Base-by-base conservation (phyloP, 2,888 invertebrate genomes). In the Rotaria magnacalcarata region DNA sequence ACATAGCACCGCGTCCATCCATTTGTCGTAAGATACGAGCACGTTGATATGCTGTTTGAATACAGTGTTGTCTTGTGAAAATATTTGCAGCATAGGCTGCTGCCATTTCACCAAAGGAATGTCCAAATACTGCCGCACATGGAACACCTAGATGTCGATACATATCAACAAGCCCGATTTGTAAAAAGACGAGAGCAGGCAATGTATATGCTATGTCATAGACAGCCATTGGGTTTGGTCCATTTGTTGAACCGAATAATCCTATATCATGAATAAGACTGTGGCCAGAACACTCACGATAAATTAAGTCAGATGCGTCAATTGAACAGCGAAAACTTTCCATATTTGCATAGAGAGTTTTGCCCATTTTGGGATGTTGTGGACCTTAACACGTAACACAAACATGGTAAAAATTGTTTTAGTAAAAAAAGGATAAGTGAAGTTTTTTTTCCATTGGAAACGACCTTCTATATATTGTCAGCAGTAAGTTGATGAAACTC, bases 21-120 rank as follows among this genome's bases (percentile, higher is more conserved):
- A 74, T 34, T 16, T 74, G 74, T 34, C 74, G 74, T 16, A 74
- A 19, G 34, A 74, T 74, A 8, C 74, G 74, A 74, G 74, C 74
- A 74, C 74, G 74, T 11, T 74, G 74, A 74, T 74, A 74, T 10
- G 74, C 74, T 10, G 74, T 74, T 74, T 74, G 34, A 74, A 74
- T 74, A 34, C 74, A 74, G n/a, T 74, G 74, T 34, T 19, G n/a
- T 74, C 74, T 27, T 4, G 74, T 74, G 19, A 27, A 74, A 5
- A 74, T 74, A 74, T 74, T 74, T 19, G 74, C 74, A 74, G 74
- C 74, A 74, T 74, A 74, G 7, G 27, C 74, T 14, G 74, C 74
- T 74, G 74, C 74, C 74, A 74, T 74, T 34, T 74, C 74, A 34
- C 74, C 74, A 34, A 74, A 74, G 11, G 74, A 74, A 34, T 74